Evolutionary conservation across 2,888 invertebrate species (phyloP).

Genomic region (Acrobasis suavella): DNA sequence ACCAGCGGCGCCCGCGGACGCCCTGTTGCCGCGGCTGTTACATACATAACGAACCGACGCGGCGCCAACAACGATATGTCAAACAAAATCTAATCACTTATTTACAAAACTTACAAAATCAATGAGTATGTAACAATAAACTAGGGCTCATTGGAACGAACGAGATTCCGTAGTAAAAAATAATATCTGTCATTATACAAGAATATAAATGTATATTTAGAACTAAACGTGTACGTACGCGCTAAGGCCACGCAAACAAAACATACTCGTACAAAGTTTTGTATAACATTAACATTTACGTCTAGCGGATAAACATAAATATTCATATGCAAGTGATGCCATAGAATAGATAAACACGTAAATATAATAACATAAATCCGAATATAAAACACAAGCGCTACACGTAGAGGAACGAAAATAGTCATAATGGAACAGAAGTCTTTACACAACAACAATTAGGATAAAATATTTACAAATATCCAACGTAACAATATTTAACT

Average conservation of each 20-base stretch:
- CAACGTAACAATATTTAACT: constrained; percentile 60
- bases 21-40: too few species aligned
- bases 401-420: constrained; percentile 34
- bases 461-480: constrained; percentile 65
- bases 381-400: constrained; percentile 28
- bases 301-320: constrained; percentile 26
- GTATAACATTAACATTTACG: constrained; percentile 13
- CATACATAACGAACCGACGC: constrained; percentile 25
- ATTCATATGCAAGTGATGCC: constrained; percentile 23
- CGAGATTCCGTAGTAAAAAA: constrained; percentile 47
- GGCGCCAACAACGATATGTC: constrained; percentile 51
- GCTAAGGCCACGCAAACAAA: constrained; percentile 16
- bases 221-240: constrained; percentile 30
- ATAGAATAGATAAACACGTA: constrained; percentile 28
- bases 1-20: too few species aligned
- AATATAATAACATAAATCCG: constrained; percentile 16
- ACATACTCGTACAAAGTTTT: constrained; percentile 17
- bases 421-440: constrained; percentile 62
- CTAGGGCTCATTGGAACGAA: constrained; percentile 32
- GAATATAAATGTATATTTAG: constrained; percentile 30
- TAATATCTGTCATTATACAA: constrained; percentile 38
- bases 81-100: constrained; percentile 53
- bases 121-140: constrained; percentile 61
- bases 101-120: constrained; percentile 62
- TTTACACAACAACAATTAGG: constrained; percentile 72